Percentiles rank a stretch among this genome's conserved stretches.
Evolutionary conservation across 2,797 vertebrate genomes (phyloP).

Genomic region (Rhadinocentrus ornatus): DNA sequence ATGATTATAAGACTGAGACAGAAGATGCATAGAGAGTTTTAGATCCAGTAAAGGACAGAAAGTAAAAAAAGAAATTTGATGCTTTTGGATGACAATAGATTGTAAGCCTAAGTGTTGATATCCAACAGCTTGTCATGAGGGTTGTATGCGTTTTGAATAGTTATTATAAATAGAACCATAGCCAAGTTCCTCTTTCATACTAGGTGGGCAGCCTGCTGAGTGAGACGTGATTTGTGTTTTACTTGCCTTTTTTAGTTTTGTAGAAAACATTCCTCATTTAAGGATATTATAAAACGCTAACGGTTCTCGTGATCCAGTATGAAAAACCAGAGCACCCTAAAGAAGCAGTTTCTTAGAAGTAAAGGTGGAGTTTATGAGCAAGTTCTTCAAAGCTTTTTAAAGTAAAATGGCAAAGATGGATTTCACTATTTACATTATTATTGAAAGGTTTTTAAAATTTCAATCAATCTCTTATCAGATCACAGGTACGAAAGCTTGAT

Average conservation of each 20-base stretch:
- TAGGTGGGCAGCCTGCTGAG: conserved; percentile 7
- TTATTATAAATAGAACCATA: conserved; percentile 45
- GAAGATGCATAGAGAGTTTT: neutral
- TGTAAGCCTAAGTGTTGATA: too few species aligned
- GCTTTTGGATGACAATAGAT: too few species aligned
- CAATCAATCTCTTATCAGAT: neutral
- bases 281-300: neutral
- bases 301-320: too few species aligned
- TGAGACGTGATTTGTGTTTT: conserved; percentile 13
- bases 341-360: too few species aligned
- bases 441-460: neutral
- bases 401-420: neutral
- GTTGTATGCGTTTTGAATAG: conserved; percentile 18
- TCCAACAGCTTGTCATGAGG: too few species aligned
- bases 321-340: too few species aligned
- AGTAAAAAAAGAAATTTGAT: neutral
- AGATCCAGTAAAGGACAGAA: neutral
- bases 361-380: neutral
- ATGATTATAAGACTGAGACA: neutral
- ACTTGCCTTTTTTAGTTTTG: conserved; percentile 6
- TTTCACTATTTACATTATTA: neutral
- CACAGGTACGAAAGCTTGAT: neutral
- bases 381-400: neutral
- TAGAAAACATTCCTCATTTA: conserved; percentile 2
- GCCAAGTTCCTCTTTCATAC: conserved; percentile 31